A percentile compares a stretch with the other conserved stretches of the same genome.
These are phyloP conservation scores for Sarcoramphus papa DNA, from an alignment of 2,797 vertebrate species.

Conservation along the genomic window DNA sequence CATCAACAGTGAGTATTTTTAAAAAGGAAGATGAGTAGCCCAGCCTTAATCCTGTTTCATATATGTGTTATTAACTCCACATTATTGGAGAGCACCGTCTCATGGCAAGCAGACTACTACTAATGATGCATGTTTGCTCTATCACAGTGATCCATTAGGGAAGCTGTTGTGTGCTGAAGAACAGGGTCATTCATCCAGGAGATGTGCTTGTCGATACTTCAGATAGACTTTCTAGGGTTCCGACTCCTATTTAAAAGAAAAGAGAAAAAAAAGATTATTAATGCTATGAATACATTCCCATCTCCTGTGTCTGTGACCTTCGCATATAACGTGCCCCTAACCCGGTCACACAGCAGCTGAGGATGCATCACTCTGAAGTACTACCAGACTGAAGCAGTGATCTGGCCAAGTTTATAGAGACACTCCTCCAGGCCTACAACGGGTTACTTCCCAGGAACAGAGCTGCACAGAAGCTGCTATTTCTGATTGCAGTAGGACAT, in stretches of 20 bases:
- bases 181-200: constrained; percentile 40
- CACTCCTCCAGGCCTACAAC: background rate
- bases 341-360: background rate
- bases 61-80: background rate
- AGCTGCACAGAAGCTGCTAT: background rate
- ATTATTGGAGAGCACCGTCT: constrained; percentile 41
- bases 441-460: background rate
- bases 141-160: constrained; percentile 71
- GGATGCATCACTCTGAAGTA: background rate
- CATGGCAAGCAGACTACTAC: constrained; percentile 64
- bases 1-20: constrained; percentile 32
- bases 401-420: background rate
- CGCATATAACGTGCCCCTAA: background rate
- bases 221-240: constrained; percentile 45
- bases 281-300: background rate
- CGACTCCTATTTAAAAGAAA: constrained; percentile 24
- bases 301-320: background rate
- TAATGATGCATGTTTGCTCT: constrained; percentile 56
- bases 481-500: background rate
- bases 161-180: constrained; percentile 62
- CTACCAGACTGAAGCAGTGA: background rate
- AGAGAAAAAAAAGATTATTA: background rate
- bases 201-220: constrained; percentile 51
- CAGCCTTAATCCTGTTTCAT: constrained; percentile 26
- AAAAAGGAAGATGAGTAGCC: constrained; percentile 41